These are phyloP conservation scores for Tor tambroides DNA, from an alignment of 2,113 vertebrate species.

Conservation along the genomic window DNA sequence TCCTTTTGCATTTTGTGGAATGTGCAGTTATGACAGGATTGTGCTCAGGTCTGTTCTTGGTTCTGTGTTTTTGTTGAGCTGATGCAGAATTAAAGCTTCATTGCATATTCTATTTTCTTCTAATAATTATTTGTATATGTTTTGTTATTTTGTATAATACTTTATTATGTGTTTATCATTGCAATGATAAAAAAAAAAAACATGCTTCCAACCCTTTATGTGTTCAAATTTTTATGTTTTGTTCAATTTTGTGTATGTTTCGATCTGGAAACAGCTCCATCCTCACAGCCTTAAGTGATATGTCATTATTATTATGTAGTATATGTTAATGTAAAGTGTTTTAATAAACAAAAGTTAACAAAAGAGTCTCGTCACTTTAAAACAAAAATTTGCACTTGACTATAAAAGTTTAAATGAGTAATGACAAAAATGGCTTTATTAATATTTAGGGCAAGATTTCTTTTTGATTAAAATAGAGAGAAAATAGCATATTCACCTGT, in stretches of 20 bases:
- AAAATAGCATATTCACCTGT: background rate
- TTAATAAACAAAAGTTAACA: background rate
- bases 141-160: too few species aligned
- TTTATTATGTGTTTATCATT: too few species aligned
- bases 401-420: background rate
- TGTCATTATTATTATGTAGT: background rate
- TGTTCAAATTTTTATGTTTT: background rate
- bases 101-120: too few species aligned
- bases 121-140: too few species aligned
- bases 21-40: too few species aligned
- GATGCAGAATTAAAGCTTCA: too few species aligned
- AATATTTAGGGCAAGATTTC: background rate
- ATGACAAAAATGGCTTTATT: background rate
- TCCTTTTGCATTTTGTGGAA: too few species aligned
- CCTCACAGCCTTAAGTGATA: background rate
- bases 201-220: background rate
- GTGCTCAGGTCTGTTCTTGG: too few species aligned
- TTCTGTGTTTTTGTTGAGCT: too few species aligned
- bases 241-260: background rate
- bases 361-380: background rate
- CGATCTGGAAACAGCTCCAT: background rate
- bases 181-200: too few species aligned
- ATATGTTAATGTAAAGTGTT: background rate
- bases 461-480: background rate
- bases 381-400: background rate